phyloP scores from a whole-genome alignment of 1,140 invertebrate species.

The Microplitis demolitor region DNA sequence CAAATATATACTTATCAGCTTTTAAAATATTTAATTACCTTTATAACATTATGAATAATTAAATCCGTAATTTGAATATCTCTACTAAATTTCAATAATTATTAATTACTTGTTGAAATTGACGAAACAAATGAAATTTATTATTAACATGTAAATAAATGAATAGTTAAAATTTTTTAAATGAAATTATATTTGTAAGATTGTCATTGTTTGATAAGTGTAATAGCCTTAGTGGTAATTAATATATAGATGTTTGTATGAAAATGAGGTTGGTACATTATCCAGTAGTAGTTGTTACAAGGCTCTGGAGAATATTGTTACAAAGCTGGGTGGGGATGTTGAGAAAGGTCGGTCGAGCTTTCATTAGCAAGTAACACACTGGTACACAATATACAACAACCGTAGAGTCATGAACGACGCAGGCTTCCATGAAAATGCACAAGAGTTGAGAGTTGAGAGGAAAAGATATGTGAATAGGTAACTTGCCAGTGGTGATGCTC shows the following conservation, averaged over 20 bases:
- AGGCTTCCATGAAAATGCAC: neutral
- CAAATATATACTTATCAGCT: no score
- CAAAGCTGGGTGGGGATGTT: neutral
- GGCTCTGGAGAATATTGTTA: neutral
- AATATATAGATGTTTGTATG: neutral
- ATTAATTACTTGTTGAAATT: no score
- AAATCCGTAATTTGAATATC: no score
- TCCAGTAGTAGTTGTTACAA: neutral
- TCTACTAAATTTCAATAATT: no score
- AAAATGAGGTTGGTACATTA: neutral
- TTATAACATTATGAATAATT: no score
- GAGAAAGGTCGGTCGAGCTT: neutral
- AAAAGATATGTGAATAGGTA: neutral
- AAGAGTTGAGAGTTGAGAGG: neutral
- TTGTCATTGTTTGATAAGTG: no score
- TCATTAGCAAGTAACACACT: conserved; percentile 1
- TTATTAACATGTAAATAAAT: no score
- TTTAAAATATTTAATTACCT: no score
- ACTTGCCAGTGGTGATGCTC: neutral
- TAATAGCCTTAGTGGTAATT: no score
- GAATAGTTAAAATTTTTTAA: no score
- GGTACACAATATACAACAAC: neutral
- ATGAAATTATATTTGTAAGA: no score
- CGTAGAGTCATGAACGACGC: neutral
- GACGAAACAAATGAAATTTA: no score